phyloP scores from a whole-genome alignment of 2,797 vertebrate genomes.

The Pelobates cultripes region DNA sequence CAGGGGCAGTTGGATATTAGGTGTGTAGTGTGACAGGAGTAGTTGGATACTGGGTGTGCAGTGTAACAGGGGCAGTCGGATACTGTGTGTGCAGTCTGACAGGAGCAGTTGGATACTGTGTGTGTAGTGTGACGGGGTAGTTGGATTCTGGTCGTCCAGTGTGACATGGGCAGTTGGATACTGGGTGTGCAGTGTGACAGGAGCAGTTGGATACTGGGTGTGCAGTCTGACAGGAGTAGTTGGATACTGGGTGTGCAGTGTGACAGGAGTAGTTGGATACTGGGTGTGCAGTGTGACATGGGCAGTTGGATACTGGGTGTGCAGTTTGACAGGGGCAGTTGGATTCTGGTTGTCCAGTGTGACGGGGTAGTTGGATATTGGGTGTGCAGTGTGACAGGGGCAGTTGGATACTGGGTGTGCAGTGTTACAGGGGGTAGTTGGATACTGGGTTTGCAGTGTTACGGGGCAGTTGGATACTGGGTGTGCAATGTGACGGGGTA shows the following conservation, averaged over 20 bases:
- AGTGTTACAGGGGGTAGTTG: neutral
- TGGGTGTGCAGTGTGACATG: neutral
- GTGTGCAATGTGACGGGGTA: neutral
- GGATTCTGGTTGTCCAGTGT: neutral
- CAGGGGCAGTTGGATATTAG: neutral
- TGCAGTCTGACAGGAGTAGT: neutral
- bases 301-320: neutral
- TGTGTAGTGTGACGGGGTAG: neutral
- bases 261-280: neutral
- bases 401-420: neutral
- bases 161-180: neutral
- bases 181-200: neutral
- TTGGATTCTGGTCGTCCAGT: neutral
- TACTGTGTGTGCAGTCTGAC: neutral
- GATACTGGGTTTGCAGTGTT: neutral
- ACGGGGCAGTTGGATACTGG: neutral
- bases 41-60: neutral
- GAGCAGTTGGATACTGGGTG: neutral
- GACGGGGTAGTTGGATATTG: neutral
- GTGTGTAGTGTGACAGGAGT: neutral
- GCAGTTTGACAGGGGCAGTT: no score
- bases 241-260: neutral
- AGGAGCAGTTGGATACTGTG: neutral
- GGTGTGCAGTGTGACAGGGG: no score
- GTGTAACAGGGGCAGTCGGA: neutral